phyloP scores from a whole-genome alignment of 2,888 invertebrate genomes.

The Trichacis sp. region DNA sequence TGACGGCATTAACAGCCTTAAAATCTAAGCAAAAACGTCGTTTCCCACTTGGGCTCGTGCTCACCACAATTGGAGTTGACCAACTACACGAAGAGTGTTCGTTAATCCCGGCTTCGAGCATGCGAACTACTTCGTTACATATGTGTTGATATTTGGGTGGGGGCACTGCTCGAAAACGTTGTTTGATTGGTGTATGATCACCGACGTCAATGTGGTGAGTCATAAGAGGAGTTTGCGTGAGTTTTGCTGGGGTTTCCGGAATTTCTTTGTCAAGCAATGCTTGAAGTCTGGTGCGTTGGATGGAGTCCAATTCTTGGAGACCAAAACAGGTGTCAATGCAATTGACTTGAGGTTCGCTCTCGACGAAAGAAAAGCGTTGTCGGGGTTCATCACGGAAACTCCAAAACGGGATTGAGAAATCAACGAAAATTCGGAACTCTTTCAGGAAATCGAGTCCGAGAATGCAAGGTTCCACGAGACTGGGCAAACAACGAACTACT shows the following conservation, averaged over 20 bases:
- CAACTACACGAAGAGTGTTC: conserved; percentile 12
- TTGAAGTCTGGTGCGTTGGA: background rate
- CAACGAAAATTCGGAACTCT: background rate
- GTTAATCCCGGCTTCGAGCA: conserved; percentile 1
- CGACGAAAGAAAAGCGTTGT: background rate
- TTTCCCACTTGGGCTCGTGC: conserved; percentile 12
- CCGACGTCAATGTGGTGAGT: background rate
- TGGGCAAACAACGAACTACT: background rate
- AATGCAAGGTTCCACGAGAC: background rate
- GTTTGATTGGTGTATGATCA: background rate
- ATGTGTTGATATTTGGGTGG: background rate
- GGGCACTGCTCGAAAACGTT: background rate
- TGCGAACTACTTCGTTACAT: conserved; percentile 2
- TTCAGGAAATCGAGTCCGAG: background rate
- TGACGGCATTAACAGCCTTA: conserved; percentile 7
- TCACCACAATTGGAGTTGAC: conserved; percentile 27
- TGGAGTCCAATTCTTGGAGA: background rate
- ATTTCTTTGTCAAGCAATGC: background rate
- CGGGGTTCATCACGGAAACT: background rate
- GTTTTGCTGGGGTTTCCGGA: background rate
- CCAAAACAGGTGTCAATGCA: background rate
- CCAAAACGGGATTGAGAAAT: background rate
- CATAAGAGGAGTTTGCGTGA: background rate
- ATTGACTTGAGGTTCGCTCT: background rate
- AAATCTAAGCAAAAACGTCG: conserved; percentile 19